A percentile compares a stretch with the other conserved stretches of the same genome.
Conservation (phyloP, 1,140 invertebrate genomes). For the Neocloeon triangulifer region DNA sequence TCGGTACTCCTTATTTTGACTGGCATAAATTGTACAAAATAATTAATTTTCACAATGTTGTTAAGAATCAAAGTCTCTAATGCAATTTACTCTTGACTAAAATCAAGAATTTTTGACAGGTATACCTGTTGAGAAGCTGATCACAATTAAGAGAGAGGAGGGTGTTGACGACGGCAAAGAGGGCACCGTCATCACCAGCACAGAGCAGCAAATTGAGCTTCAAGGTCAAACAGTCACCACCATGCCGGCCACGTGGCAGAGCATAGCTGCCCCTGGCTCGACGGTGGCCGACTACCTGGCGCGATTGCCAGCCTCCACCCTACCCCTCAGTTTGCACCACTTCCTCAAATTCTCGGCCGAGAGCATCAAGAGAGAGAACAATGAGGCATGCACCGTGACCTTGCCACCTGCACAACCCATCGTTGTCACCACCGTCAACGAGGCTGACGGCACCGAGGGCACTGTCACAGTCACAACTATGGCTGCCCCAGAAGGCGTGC, state of each 20-base stretch:
- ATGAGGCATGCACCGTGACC: slow-evolving; percentile 13
- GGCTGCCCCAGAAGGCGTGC: slow-evolving; percentile 8
- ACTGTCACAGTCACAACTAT: slow-evolving; percentile 23
- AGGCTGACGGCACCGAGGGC: slow-evolving; percentile 28
- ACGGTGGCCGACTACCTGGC: slow-evolving; percentile 63
- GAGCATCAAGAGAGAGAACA: slow-evolving; percentile 43
- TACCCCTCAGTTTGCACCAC: slow-evolving; percentile 57
- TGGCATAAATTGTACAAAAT: no score
- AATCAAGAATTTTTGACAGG: no score
- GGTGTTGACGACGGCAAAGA: no score
- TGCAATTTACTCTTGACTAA: no score
- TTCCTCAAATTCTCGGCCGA: slow-evolving; percentile 64
- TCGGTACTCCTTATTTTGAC: no score
- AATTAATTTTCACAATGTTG: no score
- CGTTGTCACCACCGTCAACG: slow-evolving; percentile 15
- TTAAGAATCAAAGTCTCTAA: no score
- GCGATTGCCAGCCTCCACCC: slow-evolving; percentile 41
- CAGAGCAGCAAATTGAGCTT: slow-evolving; percentile 19
- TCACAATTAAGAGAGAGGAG: no score
- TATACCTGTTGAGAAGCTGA: no score
- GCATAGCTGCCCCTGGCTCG: slow-evolving; percentile 43
- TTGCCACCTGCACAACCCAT: slow-evolving; percentile 7
- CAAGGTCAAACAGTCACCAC: slow-evolving; percentile 21
- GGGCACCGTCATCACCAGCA: no score
- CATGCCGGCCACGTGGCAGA: slow-evolving; percentile 40